phyloP scores from a whole-genome alignment of 2,888 invertebrate species.

The Tanytarsus gracilentus region DNA sequence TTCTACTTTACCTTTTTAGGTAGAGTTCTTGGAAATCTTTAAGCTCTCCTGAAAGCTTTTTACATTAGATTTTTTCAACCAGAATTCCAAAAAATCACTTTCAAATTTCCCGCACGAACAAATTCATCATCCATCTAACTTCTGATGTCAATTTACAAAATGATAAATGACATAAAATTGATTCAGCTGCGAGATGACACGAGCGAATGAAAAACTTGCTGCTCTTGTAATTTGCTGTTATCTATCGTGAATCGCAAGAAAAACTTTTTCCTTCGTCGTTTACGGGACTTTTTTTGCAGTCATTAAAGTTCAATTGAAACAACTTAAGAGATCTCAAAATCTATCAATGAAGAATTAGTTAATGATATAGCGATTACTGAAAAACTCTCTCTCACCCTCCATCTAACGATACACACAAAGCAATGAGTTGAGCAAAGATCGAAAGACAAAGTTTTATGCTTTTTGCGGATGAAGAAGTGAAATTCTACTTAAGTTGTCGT shows the following conservation, averaged over 20 bases:
- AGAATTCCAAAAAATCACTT: too few relatives aligned
- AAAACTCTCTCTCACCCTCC: not conserved
- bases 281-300: not conserved
- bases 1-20: too few relatives aligned
- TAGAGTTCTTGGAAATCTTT: too few relatives aligned
- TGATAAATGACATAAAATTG: not conserved
- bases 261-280: too few relatives aligned
- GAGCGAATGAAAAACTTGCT: too few relatives aligned
- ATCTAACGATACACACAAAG: not conserved
- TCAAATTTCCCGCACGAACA: too few relatives aligned
- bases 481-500: not conserved
- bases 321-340: constrained; percentile 2
- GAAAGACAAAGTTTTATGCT: not conserved
- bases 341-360: not conserved
- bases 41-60: too few relatives aligned
- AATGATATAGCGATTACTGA: not conserved
- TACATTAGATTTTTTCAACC: too few relatives aligned
- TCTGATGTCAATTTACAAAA: too few relatives aligned
- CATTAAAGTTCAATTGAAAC: constrained; percentile 24
- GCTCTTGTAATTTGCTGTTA: too few relatives aligned
- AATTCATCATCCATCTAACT: too few relatives aligned
- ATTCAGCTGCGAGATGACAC: not conserved
- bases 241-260: not conserved
- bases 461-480: not conserved
- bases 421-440: not conserved